A percentile compares a stretch with the other conserved stretches of the same genome.
Conservation (phyloP, 1,140 invertebrate species). For the Drosophila nasuta region DNA sequence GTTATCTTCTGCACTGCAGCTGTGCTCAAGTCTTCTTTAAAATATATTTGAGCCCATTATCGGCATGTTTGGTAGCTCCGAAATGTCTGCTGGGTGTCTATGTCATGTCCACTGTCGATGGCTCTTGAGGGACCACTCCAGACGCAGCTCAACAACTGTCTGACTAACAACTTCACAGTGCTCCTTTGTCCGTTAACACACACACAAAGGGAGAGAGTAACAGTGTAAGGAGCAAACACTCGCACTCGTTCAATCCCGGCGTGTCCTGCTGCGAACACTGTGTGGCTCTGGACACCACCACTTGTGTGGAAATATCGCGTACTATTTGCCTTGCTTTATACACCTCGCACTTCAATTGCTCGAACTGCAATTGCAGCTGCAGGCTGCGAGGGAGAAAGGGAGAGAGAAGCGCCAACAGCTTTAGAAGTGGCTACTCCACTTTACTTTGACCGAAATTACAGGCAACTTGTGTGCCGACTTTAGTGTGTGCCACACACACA, state of each 20-base stretch:
- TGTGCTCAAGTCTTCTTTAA: no score
- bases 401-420: background rate
- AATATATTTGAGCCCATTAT: constrained; percentile 2
- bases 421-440: constrained; percentile 43
- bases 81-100: constrained; percentile 7
- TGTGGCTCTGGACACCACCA: background rate
- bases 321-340: constrained; percentile 63
- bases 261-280: constrained; percentile 11
- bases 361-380: no score
- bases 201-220: constrained; percentile 17
- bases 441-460: constrained; percentile 52
- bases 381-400: constrained; percentile 16
- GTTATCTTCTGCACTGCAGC: no score
- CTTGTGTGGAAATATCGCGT: constrained; percentile 67
- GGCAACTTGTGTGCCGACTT: constrained; percentile 22
- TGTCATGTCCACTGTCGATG: constrained; percentile 35
- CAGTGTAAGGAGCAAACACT: constrained; percentile 55
- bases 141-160: constrained; percentile 65
- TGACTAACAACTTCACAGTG: constrained; percentile 66
- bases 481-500: constrained; percentile 4
- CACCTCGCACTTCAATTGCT: constrained; percentile 30
- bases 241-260: constrained; percentile 3
- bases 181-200: constrained; percentile 72
- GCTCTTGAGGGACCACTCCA: constrained; percentile 42
- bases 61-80: constrained; percentile 9